Conservation (phyloP, 2,113 vertebrate species). For the Alosa alosa region DNA sequence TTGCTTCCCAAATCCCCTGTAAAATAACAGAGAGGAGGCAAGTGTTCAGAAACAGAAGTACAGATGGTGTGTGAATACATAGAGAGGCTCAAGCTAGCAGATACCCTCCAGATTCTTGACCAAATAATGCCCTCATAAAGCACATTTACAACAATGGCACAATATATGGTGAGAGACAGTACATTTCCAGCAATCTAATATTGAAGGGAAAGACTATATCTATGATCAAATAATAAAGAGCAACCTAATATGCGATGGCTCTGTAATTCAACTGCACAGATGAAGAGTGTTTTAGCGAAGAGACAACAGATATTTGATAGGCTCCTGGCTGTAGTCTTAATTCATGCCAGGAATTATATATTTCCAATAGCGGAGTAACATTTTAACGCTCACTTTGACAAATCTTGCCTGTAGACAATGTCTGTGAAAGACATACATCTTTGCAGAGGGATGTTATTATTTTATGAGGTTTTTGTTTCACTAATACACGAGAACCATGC, state of each 20-base stretch:
- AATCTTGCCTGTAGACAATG: background rate
- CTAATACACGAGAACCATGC: background rate
- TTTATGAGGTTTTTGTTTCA: background rate
- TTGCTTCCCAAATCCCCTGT: constrained; percentile 17
- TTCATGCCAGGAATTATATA: background rate
- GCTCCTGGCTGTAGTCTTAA: background rate
- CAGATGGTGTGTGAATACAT: background rate
- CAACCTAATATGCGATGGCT: background rate
- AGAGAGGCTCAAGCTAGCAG: background rate
- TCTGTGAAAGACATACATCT: background rate
- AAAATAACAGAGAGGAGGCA: background rate
- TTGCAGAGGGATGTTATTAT: background rate
- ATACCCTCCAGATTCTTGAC: background rate
- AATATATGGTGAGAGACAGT: background rate
- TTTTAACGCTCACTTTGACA: background rate
- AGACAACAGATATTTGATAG: background rate
- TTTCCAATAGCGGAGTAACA: background rate
- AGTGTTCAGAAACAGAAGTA: background rate
- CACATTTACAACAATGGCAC: background rate
- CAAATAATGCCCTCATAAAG: background rate
- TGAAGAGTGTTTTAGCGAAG: background rate
- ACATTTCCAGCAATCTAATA: background rate
- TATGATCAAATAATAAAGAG: background rate
- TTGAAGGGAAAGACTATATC: background rate
- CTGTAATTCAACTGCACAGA: background rate